These are phyloP conservation scores for Julus scanicus DNA, from an alignment of 2,888 invertebrate species.

Conservation along the genomic window DNA sequence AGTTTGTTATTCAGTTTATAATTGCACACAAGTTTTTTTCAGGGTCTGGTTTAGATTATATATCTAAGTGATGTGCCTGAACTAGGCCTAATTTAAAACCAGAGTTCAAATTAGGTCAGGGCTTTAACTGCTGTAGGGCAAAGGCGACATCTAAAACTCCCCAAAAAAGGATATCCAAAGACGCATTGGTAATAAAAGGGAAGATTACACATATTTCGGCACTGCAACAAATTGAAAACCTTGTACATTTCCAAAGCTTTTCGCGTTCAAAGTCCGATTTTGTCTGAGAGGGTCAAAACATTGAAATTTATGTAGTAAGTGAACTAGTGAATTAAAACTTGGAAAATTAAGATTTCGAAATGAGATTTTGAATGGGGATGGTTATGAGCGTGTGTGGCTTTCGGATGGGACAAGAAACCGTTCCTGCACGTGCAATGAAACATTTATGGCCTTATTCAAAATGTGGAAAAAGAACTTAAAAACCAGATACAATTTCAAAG, in stretches of 20 bases:
- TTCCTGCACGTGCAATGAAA: background rate
- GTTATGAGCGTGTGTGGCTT: background rate
- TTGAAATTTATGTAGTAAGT: background rate
- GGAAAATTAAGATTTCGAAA: background rate
- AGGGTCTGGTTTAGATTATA: conserved; percentile 3
- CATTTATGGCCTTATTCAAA: background rate
- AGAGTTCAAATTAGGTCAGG: conserved; percentile 39
- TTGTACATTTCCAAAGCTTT: background rate
- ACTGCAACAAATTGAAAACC: background rate
- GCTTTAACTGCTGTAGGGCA: background rate
- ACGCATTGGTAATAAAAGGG: background rate
- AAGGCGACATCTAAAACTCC: background rate
- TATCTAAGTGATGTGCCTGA: background rate
- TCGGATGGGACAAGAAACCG: background rate
- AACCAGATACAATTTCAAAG: background rate
- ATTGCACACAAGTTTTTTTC: background rate
- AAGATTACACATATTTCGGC: background rate
- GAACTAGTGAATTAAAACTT: conserved; percentile 1
- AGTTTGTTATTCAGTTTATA: no score
- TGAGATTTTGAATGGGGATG: background rate
- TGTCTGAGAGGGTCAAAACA: background rate
- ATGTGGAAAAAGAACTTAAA: background rate
- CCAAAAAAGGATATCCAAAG: conserved; percentile 24
- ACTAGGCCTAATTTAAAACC: background rate
- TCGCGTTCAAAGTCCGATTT: background rate